phyloP scores from a whole-genome alignment of 2,797 vertebrate genomes.

The Myotis pilosus region DNA sequence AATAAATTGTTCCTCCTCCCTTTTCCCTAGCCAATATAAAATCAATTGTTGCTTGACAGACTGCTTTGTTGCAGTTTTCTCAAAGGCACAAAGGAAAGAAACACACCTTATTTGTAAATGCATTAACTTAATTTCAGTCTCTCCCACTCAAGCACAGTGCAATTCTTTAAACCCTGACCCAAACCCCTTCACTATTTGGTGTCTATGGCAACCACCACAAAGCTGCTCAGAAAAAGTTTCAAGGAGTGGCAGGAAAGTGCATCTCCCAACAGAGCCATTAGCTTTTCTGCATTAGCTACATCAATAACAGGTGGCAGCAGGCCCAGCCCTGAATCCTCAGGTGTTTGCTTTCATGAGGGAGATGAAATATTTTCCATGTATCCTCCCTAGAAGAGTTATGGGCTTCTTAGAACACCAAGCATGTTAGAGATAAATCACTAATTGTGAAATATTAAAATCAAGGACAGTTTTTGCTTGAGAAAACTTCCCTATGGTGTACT shows the following conservation, averaged over 20 bases:
- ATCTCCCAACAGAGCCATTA: slow-evolving; percentile 59
- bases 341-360: slow-evolving; percentile 28
- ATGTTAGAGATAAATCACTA: slow-evolving; percentile 1
- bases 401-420: background rate
- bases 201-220: slow-evolving; percentile 81
- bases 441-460: slow-evolving; percentile 23
- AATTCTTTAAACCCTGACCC: slow-evolving; percentile 79
- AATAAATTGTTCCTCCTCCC: slow-evolving; percentile 48
- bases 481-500: background rate
- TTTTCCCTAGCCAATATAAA: slow-evolving; percentile 70
- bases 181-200: slow-evolving; percentile 80
- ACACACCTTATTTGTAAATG: slow-evolving; percentile 74
- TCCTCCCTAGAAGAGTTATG: background rate
- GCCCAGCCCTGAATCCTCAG: background rate
- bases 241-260: slow-evolving; percentile 75
- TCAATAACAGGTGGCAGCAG: slow-evolving; percentile 29
- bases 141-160: slow-evolving; percentile 77
- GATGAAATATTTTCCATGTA: background rate
- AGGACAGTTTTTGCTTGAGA: background rate
- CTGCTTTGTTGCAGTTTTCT: slow-evolving; percentile 71
- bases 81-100: slow-evolving; percentile 68
- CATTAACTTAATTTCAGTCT: slow-evolving; percentile 84
- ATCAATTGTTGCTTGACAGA: slow-evolving; percentile 60
- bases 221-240: slow-evolving; percentile 72
- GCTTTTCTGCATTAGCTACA: slow-evolving; percentile 6